Base-by-base conservation (phyloP, 2,888 invertebrate species). In the Spialia ferax region DNA sequence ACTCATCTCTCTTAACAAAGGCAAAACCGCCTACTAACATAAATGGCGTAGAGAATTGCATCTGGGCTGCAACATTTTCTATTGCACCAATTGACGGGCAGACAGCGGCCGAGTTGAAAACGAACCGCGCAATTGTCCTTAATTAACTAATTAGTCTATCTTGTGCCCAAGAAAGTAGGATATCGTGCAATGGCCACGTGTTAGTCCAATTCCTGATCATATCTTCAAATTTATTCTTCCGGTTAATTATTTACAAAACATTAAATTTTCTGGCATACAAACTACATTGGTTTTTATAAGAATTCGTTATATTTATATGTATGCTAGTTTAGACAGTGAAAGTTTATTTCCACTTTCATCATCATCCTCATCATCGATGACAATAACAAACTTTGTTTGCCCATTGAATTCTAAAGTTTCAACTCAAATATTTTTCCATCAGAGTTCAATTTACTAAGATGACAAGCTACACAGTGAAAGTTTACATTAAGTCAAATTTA, bases 1-100 rank as follows among this genome's bases (percentile, higher is more conserved):
- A n/a, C 73, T 73, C 77, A 82, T 82, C 79, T 80, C 75, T 77
- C 76, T 78, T 76, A 84, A 84, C 78, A 76, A 79, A 77, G 76
- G 71, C 75, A 75, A 76, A 80, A 83, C 81, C 79, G 75, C 79
- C 79, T 77, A 66, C 68, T 29, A 38, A 57, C 62, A 74, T 88
- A 70, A 75, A 89, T 84, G 84, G 81, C 90, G 81, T 87, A 79
- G 79, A 84, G 77, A 89, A 93, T 91, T 89, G 88, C 90, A 91
- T 85, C 80, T 80, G 83, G 80, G 80, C 78, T 86, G 86, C 85
- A 85, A 75, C 79, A 74, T 55, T 77, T 77, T 73, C 77, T 72
- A 77, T 78, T 87, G 88, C 87, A 87, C 82, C 85, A 88, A 86
- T 88, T 86, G 84, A 69, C 68, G 75, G 73, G 75, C 72, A 74